Evolutionary conservation across 2,888 invertebrate species (phyloP).

Genomic region (Nymphalis c-album): DNA sequence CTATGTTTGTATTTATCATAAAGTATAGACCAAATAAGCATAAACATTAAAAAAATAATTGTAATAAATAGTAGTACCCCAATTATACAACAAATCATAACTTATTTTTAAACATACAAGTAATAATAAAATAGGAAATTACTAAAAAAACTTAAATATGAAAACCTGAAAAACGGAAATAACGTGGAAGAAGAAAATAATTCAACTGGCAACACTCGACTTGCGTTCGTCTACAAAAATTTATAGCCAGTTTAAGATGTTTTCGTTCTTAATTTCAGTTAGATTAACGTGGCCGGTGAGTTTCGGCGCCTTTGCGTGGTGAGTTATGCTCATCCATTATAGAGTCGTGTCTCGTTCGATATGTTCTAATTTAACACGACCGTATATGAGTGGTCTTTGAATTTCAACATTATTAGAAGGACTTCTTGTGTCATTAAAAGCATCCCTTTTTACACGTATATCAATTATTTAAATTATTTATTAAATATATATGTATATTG

Average conservation of each 20-base stretch:
- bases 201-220: conserved; percentile 58
- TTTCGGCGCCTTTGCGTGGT: conserved; percentile 70
- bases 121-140: too few relatives aligned
- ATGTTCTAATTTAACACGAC: conserved; percentile 56
- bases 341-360: conserved; percentile 50
- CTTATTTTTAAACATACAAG: too few relatives aligned
- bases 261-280: conserved; percentile 76
- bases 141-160: neutral
- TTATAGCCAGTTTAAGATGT: conserved; percentile 73
- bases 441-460: too few relatives aligned
- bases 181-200: conserved; percentile 29
- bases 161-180: conserved; percentile 12
- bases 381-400: conserved; percentile 44
- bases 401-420: conserved; percentile 24
- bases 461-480: too few relatives aligned
- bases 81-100: too few relatives aligned
- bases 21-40: too few relatives aligned
- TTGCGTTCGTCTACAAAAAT: conserved; percentile 63
- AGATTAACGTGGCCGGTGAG: conserved; percentile 65
- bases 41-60: too few relatives aligned
- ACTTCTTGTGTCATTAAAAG: neutral
- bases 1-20: too few relatives aligned
- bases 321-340: conserved; percentile 68
- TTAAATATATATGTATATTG: too few relatives aligned
- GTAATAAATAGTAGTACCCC: too few relatives aligned